Evolutionary conservation across 2,888 invertebrate species (phyloP), one percentile per base, ranked within the genome.

Genomic region (Cryptocheilus praepositus): DNA sequence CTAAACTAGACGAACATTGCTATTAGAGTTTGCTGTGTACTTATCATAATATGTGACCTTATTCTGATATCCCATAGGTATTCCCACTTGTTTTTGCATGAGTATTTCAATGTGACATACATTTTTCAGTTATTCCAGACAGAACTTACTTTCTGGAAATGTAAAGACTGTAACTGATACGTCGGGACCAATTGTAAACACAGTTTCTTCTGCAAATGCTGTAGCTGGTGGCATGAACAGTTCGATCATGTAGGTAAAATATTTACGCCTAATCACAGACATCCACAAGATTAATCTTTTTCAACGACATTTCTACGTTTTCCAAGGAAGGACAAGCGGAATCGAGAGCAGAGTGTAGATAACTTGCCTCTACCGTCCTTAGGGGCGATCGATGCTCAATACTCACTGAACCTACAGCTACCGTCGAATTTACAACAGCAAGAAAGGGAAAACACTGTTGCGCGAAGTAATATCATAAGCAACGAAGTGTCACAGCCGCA

Each of bases 101-200:
- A 45, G 1, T 36, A 11, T 36, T 64, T 61, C 54, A 58, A 11
- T 49, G 59, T 69, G 64, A 67, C 69, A 65, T 28, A n/a, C 46
- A 45, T 22, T 82, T 90, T 92, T 64, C 91, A 96, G 96, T 88
- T 96, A 96, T 89, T 96, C 96, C 45, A 93, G 96, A 61, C 96
- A 96, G 90, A 96, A 96, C 89, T 92, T 96, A 67, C 91, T 96
- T 54, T 95, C 95, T 49, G 93, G 93, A 62, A 92, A 89, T 83
- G 92, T 92, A 84, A 95, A 95, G 89, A 94, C 93, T 36, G 61
- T 77, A 22, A 77, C 78, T 7, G 85, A 86, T 21, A 55, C 75
- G 28, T 54, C 73, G 28, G 70, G 76, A 36, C 79, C 76, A 55
- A 60, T 81, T 51, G 66, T 79, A 44, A 84, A 81, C 74, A 69